Conservation (phyloP, 2,797 vertebrate genomes). For the Amblyraja radiata region DNA sequence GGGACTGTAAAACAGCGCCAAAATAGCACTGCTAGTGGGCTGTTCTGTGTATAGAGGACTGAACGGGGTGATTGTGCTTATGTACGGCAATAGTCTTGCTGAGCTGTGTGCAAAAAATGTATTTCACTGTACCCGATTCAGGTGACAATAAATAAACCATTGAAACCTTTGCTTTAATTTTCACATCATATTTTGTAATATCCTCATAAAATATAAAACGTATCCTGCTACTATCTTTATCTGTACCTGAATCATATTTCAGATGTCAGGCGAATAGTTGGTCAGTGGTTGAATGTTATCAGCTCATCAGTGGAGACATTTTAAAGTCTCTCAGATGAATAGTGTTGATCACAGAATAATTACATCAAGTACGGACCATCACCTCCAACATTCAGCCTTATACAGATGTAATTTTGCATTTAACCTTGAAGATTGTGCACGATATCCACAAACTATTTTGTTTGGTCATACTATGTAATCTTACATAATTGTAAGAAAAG, state of each 20-base stretch:
- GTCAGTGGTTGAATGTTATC: conserved; percentile 5
- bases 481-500: not conserved
- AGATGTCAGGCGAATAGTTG: not conserved
- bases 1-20: too few relatives aligned
- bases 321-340: conserved; percentile 2
- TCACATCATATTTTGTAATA: not conserved
- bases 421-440: conserved; percentile 1
- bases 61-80: too few relatives aligned
- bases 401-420: conserved; percentile 8
- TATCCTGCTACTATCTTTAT: not conserved
- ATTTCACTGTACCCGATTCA: too few relatives aligned
- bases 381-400: not conserved
- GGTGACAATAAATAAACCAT: too few relatives aligned
- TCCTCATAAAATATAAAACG: not conserved
- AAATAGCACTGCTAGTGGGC: too few relatives aligned
- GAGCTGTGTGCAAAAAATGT: too few relatives aligned
- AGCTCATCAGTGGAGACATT: not conserved
- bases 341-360: conserved; percentile 14
- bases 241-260: not conserved
- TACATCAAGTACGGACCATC: not conserved
- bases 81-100: too few relatives aligned
- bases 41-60: too few relatives aligned
- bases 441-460: not conserved
- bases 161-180: not conserved
- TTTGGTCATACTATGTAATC: not conserved